These are phyloP conservation scores for Drosophila azteca DNA, from an alignment of 1,140 invertebrate genomes.

Conservation along the genomic window DNA sequence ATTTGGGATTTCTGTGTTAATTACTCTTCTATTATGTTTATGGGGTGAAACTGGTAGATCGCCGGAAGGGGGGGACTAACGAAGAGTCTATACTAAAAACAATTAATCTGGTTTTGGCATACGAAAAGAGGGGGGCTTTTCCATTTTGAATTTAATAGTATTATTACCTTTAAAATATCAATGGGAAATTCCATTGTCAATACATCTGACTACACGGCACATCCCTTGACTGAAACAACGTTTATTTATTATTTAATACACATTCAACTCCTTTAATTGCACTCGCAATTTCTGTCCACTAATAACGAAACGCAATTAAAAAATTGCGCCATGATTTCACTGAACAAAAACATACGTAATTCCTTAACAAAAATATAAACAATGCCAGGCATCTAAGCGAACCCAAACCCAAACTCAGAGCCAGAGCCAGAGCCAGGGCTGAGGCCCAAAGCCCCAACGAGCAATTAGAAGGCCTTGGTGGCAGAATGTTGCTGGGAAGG, in stretches of 20 bases:
- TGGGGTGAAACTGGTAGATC: constrained; percentile 48
- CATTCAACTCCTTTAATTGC: constrained; percentile 16
- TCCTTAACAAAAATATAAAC: constrained; percentile 38
- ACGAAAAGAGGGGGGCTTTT: no score
- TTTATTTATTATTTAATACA: no score
- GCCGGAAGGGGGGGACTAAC: constrained; percentile 3
- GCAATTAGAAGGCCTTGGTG: constrained; percentile 52
- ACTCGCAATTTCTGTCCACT: background rate
- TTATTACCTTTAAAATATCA: no score
- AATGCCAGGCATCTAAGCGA: constrained; percentile 22
- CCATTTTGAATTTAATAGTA: no score
- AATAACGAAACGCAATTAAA: constrained; percentile 59
- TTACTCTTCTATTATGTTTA: constrained; percentile 74
- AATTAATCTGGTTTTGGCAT: background rate
- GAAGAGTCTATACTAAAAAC: background rate
- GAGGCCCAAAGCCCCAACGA: constrained; percentile 5
- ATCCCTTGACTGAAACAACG: no score
- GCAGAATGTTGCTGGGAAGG: constrained; percentile 27
- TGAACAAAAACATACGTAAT: constrained; percentile 36
- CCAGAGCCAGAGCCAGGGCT: background rate
- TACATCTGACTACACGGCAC: no score
- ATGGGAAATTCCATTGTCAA: no score
- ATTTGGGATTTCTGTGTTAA: constrained; percentile 81
- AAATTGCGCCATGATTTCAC: constrained; percentile 67
- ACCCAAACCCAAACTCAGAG: background rate